phyloP scores from a whole-genome alignment of 1,140 invertebrate species.

The Antheraea mylitta region DNA sequence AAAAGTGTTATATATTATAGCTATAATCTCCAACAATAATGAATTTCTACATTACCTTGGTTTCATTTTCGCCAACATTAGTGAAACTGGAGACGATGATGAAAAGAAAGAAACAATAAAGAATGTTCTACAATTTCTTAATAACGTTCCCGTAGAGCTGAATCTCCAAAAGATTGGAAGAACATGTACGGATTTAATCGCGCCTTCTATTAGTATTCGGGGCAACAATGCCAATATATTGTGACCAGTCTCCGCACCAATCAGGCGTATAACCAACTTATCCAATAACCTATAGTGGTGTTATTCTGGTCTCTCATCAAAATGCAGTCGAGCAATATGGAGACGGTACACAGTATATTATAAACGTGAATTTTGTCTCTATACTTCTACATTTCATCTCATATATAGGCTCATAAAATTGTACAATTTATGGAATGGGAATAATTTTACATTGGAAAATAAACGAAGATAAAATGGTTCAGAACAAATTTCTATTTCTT shows the following conservation, averaged over 20 bases:
- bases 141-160: neutral
- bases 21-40: too few relatives aligned
- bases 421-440: too few relatives aligned
- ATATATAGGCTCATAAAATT: too few relatives aligned
- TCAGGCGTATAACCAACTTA: constrained; percentile 59
- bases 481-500: too few relatives aligned
- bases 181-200: constrained; percentile 19
- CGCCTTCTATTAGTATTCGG: constrained; percentile 49
- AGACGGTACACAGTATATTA: too few relatives aligned
- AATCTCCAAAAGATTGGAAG: constrained; percentile 24
- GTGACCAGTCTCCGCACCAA: constrained; percentile 49
- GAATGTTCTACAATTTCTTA: neutral
- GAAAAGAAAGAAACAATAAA: neutral
- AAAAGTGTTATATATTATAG: too few relatives aligned
- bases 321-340: neutral
- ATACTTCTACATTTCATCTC: too few relatives aligned
- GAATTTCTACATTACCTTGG: too few relatives aligned
- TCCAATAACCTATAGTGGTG: constrained; percentile 44
- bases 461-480: too few relatives aligned
- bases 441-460: too few relatives aligned
- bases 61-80: too few relatives aligned
- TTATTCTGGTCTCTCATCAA: constrained; percentile 25
- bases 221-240: constrained; percentile 58
- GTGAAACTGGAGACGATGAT: neutral
- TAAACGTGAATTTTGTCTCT: too few relatives aligned